Evolutionary conservation across 2,888 invertebrate genomes (phyloP).

Genomic region (Yponomeuta evonymella): DNA sequence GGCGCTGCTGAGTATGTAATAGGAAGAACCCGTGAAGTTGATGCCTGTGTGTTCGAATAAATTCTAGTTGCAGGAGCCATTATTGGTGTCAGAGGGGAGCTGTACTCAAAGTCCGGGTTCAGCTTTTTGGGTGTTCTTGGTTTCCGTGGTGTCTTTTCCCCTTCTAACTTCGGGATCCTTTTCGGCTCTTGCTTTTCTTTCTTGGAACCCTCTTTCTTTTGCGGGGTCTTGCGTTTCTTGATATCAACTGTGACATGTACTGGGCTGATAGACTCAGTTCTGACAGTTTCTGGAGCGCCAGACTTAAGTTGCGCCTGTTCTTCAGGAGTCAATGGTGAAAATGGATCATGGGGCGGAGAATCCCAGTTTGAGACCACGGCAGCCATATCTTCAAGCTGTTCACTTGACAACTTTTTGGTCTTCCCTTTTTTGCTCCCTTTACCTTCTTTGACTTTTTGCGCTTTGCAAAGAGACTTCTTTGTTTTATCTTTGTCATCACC

Average conservation of each 20-base stretch:
- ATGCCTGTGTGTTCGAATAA: slow-evolving; percentile 23
- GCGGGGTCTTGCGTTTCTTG: slow-evolving; percentile 27
- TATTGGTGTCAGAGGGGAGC: slow-evolving; percentile 47
- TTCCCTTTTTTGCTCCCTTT: slow-evolving; percentile 37
- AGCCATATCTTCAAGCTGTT: slow-evolving; percentile 52
- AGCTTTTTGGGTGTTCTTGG: slow-evolving; percentile 49
- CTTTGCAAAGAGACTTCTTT: slow-evolving; percentile 7
- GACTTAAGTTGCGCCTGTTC: background rate
- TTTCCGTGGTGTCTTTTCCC: slow-evolving; percentile 54
- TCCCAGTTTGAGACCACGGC: slow-evolving; percentile 56
- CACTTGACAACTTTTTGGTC: slow-evolving; percentile 51
- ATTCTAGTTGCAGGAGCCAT: slow-evolving; percentile 34
- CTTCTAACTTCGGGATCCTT: slow-evolving; percentile 25
- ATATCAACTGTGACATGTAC: background rate
- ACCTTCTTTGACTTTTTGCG: background rate
- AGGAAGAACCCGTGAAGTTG: slow-evolving; percentile 11
- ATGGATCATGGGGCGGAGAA: slow-evolving; percentile 45
- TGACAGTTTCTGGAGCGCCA: background rate
- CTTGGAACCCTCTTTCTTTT: slow-evolving; percentile 10
- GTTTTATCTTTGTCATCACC: slow-evolving; percentile 1
- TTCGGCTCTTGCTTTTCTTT: slow-evolving; percentile 27
- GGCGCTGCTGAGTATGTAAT: slow-evolving; percentile 7
- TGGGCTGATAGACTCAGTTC: background rate
- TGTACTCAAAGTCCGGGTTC: slow-evolving; percentile 36
- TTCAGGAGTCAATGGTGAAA: slow-evolving; percentile 10